Conservation (phyloP, 2,888 invertebrate genomes). For the Scaptomyza cyrtandrae region DNA sequence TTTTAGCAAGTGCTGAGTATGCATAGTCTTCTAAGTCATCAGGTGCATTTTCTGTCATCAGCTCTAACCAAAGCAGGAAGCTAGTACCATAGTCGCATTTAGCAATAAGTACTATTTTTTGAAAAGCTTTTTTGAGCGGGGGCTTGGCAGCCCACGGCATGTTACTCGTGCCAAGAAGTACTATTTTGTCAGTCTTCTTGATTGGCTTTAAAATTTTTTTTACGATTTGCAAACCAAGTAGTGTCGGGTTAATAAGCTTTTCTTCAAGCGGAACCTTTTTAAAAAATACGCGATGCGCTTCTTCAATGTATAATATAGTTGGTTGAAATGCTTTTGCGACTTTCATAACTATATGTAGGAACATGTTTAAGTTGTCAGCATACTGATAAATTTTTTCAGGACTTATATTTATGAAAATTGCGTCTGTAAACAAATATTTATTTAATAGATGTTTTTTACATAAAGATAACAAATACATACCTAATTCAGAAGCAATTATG, state of each 20-base stretch:
- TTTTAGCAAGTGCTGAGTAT: slow-evolving; percentile 79
- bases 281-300: slow-evolving; percentile 86
- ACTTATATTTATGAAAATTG: slow-evolving; percentile 88
- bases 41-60: slow-evolving; percentile 68
- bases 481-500: slow-evolving; percentile 89
- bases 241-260: slow-evolving; percentile 85
- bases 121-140: slow-evolving; percentile 77
- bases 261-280: slow-evolving; percentile 84
- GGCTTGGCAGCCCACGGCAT: slow-evolving; percentile 85
- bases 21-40: slow-evolving; percentile 65
- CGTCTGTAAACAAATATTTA: slow-evolving; percentile 75
- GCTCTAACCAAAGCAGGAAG: slow-evolving; percentile 77
- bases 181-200: slow-evolving; percentile 86
- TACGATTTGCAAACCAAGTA: slow-evolving; percentile 85
- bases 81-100: slow-evolving; percentile 82
- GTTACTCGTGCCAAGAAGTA: slow-evolving; percentile 86
- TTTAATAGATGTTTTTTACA: neutral
- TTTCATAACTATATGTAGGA: slow-evolving; percentile 87
- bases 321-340: slow-evolving; percentile 87
- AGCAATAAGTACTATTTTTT: slow-evolving; percentile 81
- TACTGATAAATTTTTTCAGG: slow-evolving; percentile 87
- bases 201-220: slow-evolving; percentile 86
- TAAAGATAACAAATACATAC: slow-evolving; percentile 43
- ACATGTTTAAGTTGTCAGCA: slow-evolving; percentile 87
- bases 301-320: slow-evolving; percentile 86